phyloP scores from a whole-genome alignment of 2,888 invertebrate species.

The Lasioglossum vierecki region DNA sequence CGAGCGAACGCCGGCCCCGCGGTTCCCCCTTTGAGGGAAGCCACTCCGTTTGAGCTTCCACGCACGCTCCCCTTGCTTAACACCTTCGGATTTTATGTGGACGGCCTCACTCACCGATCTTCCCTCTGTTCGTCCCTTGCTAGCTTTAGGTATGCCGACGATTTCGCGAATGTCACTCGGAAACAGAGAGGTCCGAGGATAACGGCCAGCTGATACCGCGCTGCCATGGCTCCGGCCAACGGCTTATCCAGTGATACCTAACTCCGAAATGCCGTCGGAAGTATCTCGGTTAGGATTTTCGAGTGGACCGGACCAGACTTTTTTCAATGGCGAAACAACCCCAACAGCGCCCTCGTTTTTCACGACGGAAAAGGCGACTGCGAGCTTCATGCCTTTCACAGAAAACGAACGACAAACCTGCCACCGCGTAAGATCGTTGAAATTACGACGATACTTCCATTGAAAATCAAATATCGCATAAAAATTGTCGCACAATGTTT shows the following conservation, averaged over 20 bases:
- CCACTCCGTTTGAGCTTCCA: slow-evolving; percentile 49
- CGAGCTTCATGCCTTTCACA: background rate
- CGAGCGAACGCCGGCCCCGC: slow-evolving; percentile 52
- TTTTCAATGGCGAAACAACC: background rate
- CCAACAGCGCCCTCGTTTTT: background rate
- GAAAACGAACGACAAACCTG: background rate
- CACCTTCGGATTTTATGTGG: slow-evolving; percentile 63
- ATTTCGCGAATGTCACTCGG: slow-evolving; percentile 47
- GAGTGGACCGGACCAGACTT: background rate
- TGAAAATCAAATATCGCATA: too few relatives aligned
- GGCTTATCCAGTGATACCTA: slow-evolving; percentile 33
- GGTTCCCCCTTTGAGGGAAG: slow-evolving; percentile 62
- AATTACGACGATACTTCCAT: too few relatives aligned
- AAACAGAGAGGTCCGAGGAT: slow-evolving; percentile 7
- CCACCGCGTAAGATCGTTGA: too few relatives aligned
- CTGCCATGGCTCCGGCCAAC: background rate
- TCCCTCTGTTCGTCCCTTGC: background rate
- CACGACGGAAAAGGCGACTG: background rate
- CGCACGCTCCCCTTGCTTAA: slow-evolving; percentile 60
- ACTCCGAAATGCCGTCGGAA: background rate
- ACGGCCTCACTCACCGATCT: slow-evolving; percentile 45
- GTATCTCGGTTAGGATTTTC: background rate
- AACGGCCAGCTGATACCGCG: slow-evolving; percentile 36
- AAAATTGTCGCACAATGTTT: too few relatives aligned
- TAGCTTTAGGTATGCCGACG: slow-evolving; percentile 41